Base-by-base conservation (phyloP, 1,140 invertebrate species). In the Caenorhabditis briggsae region DNA sequence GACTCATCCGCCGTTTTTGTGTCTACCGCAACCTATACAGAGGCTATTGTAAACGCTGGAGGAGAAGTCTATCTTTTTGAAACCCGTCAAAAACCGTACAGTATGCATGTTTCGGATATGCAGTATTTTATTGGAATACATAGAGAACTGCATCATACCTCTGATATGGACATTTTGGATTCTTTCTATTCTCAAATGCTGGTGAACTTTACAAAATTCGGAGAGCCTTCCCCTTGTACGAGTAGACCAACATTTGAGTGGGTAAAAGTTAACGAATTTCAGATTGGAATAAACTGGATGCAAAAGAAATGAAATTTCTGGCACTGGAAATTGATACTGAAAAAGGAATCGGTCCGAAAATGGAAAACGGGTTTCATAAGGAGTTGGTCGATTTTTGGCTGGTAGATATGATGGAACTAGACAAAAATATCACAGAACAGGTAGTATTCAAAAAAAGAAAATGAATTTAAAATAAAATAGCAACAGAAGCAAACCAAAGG, bases 101-200 rank as follows among this genome's bases (percentile, higher is more conserved):
- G 59, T 41, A 64, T 64, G 59, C 64, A 70, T 70, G 64, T 70
- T 7, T 43, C 64, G 33, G 64, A 70, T 70, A 70, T 70, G 64
- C 64, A 70, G 20, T 70, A 46, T 8, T 43, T 64, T 46, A 46
- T 70, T 16, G 64, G 64, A 43, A 70, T 46, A 2, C 64, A 70
- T 46, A 9, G 64, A 46, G 64, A 70, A 70, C 1, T 16, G 11
- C 3, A 43, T 18, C 64, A 70, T 18, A 70, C 64, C 14, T 6
- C 33, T 43, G 64, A 70, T 70, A 70, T 70, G 64, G 64, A 70
- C 43, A 70, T 70, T 46, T 43, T 70, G 16, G 64, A 70, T 70
- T 43, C 64, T 14, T 70, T 70, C 23, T 70, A 70, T 70, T 70
- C 64, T 18, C 16, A 70, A 46, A 14, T 70, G 33, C 33, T 70